Percentiles rank a stretch among this genome's conserved stretches.
Evolutionary conservation across 2,113 vertebrate genomes (phyloP).

Genomic region (Petromus typicus): DNA sequence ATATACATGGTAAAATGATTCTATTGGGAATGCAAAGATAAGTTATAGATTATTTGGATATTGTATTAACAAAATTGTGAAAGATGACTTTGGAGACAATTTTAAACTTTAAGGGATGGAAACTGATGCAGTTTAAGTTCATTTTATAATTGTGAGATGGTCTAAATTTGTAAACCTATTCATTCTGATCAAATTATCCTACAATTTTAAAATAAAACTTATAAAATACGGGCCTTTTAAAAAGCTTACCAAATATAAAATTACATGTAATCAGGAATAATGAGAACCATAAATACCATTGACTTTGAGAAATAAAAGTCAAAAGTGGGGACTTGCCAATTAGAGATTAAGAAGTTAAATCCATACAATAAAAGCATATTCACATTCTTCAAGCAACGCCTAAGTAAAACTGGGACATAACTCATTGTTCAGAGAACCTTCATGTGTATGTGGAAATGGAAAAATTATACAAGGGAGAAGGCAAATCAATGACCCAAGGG

Average conservation of each 20-base stretch:
- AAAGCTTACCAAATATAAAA: neutral
- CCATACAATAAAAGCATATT: neutral
- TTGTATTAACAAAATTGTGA: neutral
- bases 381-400: neutral
- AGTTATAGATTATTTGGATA: neutral
- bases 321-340: neutral
- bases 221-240: neutral
- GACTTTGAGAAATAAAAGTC: neutral
- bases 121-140: neutral
- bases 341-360: neutral
- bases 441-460: neutral
- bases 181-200: neutral
- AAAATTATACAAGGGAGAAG: neutral
- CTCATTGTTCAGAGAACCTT: neutral
- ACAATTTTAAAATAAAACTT: conserved; percentile 26
- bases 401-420: neutral
- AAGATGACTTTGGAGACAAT: neutral
- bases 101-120: neutral
- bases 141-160: neutral
- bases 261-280: neutral
- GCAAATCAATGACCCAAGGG: neutral
- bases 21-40: neutral
- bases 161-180: neutral
- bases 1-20: neutral
- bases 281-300: neutral